A percentile compares a stretch with the other conserved stretches of the same genome.
Evolutionary conservation across 53 echinoderm and acorn worm species (phyloP).

Genomic region (Stichopus horrens): DNA sequence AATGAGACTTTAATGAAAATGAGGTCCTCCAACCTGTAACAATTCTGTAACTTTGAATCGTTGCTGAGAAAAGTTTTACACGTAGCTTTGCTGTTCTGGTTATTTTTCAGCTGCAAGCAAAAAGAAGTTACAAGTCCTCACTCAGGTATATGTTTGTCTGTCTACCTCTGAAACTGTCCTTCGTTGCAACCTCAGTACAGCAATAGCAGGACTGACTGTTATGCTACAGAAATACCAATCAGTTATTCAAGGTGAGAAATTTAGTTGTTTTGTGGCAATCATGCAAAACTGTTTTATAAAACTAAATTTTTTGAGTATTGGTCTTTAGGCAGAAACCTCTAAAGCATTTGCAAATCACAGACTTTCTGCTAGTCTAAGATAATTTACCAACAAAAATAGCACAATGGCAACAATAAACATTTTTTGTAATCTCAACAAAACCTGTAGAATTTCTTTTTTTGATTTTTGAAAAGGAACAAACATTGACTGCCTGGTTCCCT

Average conservation of each 20-base stretch:
- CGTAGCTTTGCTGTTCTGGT: not conserved
- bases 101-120: constrained; percentile 2
- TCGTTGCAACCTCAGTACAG: constrained; percentile 13
- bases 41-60: too few species aligned
- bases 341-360: too few species aligned
- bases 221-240: constrained; percentile 29
- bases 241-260: constrained; percentile 36
- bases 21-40: too few species aligned
- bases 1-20: too few species aligned
- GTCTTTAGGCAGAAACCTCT: not conserved
- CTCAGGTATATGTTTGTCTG: constrained; percentile 12
- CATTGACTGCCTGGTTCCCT: not conserved
- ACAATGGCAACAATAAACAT: too few species aligned
- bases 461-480: too few species aligned
- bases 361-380: too few species aligned
- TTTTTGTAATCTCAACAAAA: too few species aligned
- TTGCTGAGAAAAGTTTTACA: not conserved
- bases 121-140: not conserved
- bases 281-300: not conserved
- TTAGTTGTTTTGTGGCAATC: not conserved
- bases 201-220: not conserved
- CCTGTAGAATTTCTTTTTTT: too few species aligned
- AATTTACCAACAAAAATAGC: too few species aligned
- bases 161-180: constrained; percentile 8
- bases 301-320: not conserved